Conservation (phyloP, 2,888 invertebrate genomes). For the Trachelus tabidus region DNA sequence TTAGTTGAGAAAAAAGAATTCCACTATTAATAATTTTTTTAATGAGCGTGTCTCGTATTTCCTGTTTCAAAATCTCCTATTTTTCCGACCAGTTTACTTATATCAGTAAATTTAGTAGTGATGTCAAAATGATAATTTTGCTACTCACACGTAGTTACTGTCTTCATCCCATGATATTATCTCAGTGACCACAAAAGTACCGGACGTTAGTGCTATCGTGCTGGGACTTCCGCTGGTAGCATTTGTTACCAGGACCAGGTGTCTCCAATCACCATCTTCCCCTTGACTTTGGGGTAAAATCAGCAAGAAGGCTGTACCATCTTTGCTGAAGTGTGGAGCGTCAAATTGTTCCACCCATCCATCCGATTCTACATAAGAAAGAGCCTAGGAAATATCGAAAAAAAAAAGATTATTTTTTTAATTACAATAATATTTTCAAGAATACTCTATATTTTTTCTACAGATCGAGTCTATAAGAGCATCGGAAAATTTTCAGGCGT, state of each 20-base stretch:
- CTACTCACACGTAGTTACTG: conserved; percentile 75
- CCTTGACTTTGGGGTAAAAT: conserved; percentile 78
- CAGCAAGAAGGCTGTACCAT: conserved; percentile 78
- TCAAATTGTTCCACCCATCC: conserved; percentile 87
- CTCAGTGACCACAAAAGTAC: conserved; percentile 78
- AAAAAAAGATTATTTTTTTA: no score
- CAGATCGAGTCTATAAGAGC: no score
- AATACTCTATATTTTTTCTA: no score
- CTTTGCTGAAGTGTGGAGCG: conserved; percentile 75
- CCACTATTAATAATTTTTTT: no score
- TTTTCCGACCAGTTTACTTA: conserved; percentile 1
- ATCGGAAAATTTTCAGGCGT: no score
- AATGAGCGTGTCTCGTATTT: neutral
- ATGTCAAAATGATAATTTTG: neutral
- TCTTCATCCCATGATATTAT: conserved; percentile 79
- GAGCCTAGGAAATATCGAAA: conserved; percentile 38
- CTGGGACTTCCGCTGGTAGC: conserved; percentile 53
- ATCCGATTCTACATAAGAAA: conserved; percentile 62
- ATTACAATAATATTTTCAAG: no score
- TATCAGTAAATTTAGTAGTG: conserved; percentile 3
- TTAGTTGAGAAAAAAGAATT: no score
- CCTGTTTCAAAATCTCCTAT: neutral
- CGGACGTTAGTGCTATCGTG: conserved; percentile 70
- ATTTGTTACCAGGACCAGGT: conserved; percentile 72
- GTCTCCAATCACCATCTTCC: conserved; percentile 72